phyloP scores from a whole-genome alignment of 2,113 vertebrate species.

The Nyctereutes procyonoides region DNA sequence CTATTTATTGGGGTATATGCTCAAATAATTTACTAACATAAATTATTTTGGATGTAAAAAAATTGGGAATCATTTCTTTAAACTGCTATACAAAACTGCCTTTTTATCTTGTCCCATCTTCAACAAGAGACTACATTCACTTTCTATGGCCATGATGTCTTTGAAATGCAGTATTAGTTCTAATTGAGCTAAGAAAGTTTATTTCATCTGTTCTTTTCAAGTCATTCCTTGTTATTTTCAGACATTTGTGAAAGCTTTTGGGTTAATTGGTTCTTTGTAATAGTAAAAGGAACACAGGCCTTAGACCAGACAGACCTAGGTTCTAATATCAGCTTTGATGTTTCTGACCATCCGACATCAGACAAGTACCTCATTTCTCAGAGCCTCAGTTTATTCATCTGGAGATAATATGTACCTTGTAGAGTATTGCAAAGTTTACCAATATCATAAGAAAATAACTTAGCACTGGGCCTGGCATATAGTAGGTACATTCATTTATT shows the following conservation, averaged over 20 bases:
- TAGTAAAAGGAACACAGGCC: not conserved
- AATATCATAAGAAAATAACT: not conserved
- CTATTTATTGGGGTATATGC: not conserved
- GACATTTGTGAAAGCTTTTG: slow-evolving; percentile 1
- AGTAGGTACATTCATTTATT: not conserved
- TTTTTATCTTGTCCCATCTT: not conserved
- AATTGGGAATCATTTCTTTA: not conserved
- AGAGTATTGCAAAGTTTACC: not conserved
- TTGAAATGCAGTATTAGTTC: not conserved
- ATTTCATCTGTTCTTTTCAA: not conserved
- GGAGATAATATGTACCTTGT: not conserved
- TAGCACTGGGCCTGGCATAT: not conserved
- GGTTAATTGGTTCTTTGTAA: not conserved
- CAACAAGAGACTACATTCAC: not conserved
- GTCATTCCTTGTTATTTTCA: not conserved
- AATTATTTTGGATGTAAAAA: not conserved
- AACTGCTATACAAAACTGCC: not conserved
- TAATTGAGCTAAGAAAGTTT: not conserved
- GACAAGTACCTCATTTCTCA: not conserved
- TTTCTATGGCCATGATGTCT: not conserved
- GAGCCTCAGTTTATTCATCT: not conserved
- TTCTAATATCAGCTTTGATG: not conserved
- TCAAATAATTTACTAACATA: not conserved
- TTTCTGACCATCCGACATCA: not conserved
- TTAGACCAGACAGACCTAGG: not conserved